phyloP scores from a whole-genome alignment of 2,797 vertebrate species.

The Hirundo rustica region DNA sequence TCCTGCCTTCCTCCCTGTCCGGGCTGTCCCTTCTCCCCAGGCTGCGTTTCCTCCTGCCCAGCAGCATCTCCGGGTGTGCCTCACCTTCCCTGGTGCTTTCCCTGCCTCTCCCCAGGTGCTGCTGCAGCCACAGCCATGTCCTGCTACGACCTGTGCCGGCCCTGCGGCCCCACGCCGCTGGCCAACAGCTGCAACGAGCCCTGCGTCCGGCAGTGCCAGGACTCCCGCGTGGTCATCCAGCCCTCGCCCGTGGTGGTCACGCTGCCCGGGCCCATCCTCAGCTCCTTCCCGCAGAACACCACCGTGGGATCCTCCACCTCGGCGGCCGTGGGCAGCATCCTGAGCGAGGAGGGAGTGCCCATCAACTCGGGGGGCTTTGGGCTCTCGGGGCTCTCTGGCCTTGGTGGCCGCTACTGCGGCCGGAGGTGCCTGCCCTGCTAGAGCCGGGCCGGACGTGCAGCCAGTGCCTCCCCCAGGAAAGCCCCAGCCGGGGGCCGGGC shows the following conservation, averaged over 20 bases:
- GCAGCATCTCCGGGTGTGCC: too few relatives aligned
- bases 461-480: background rate
- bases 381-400: background rate
- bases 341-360: background rate
- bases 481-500: background rate
- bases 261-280: slow-evolving; percentile 4
- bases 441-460: background rate
- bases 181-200: too few relatives aligned
- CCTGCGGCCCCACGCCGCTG: too few relatives aligned
- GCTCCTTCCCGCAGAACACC: slow-evolving; percentile 34
- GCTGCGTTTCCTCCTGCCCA: too few relatives aligned
- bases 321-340: background rate
- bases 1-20: background rate
- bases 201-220: background rate
- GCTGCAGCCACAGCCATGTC: too few relatives aligned
- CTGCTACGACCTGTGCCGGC: too few relatives aligned
- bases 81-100: background rate
- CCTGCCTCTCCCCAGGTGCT: too few relatives aligned
- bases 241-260: background rate
- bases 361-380: background rate
- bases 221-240: background rate
- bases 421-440: background rate
- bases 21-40: too few relatives aligned
- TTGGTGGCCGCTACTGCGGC: background rate
- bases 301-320: background rate